These are phyloP conservation scores for Pseudochromis fuscus DNA, from an alignment of 2,797 vertebrate species.

Conservation along the genomic window DNA sequence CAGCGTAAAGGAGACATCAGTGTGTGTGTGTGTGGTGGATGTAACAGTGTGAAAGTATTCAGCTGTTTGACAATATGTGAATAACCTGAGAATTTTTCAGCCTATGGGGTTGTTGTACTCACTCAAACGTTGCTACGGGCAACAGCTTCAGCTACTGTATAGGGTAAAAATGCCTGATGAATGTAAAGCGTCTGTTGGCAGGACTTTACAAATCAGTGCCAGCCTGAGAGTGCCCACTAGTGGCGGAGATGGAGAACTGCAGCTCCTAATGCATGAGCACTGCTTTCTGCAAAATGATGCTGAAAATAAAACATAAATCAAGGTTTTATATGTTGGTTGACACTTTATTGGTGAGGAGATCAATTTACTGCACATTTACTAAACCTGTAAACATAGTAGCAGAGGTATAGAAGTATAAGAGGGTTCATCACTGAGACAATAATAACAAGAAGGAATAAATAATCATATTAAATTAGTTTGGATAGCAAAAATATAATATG, in stretches of 20 bases:
- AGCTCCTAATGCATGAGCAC: background rate
- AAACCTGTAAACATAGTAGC: background rate
- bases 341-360: background rate
- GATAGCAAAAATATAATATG: too few relatives aligned
- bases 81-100: background rate
- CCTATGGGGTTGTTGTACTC: slow-evolving; percentile 19
- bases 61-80: background rate
- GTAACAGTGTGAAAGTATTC: too few relatives aligned
- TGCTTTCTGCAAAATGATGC: slow-evolving; percentile 1
- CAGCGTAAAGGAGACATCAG: slow-evolving; percentile 30
- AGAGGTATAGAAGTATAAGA: too few relatives aligned
- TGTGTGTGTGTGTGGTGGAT: too few relatives aligned
- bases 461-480: too few relatives aligned
- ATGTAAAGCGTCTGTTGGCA: slow-evolving; percentile 33
- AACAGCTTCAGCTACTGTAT: slow-evolving; percentile 48
- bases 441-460: too few relatives aligned
- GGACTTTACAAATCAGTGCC: background rate
- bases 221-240: slow-evolving; percentile 48
- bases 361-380: background rate
- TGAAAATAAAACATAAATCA: background rate
- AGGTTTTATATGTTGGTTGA: background rate
- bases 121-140: slow-evolving; percentile 50
- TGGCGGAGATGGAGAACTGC: slow-evolving; percentile 24
- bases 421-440: too few relatives aligned
- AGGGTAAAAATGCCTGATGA: slow-evolving; percentile 57